Conservation (phyloP, 2,888 invertebrate genomes). For the Sarcophaga carnaria region DNA sequence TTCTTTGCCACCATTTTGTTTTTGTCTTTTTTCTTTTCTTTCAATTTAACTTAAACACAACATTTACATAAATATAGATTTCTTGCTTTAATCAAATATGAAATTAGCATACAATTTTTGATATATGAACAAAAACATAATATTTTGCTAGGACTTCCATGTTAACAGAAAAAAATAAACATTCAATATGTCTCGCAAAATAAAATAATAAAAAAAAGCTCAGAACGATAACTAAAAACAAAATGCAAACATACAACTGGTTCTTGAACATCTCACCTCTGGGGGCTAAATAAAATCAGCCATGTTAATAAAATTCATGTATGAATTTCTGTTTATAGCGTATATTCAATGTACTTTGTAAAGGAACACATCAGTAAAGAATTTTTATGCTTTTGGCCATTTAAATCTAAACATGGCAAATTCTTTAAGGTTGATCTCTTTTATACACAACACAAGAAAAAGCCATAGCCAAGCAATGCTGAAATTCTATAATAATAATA, state of each 20-base stretch:
- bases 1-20: constrained; percentile 54
- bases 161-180: not conserved
- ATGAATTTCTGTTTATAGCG: constrained; percentile 1
- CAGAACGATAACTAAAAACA: not conserved
- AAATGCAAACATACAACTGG: constrained; percentile 20
- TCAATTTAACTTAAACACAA: constrained; percentile 30
- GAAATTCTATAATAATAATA: constrained; percentile 18
- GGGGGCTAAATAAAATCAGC: constrained; percentile 8
- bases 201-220: not conserved
- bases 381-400: constrained; percentile 35
- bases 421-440: constrained; percentile 16
- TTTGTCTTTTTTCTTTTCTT: not conserved
- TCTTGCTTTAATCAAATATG: constrained; percentile 26
- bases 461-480: not conserved
- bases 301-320: constrained; percentile 23
- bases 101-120: constrained; percentile 21
- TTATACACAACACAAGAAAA: not conserved
- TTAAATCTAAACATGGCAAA: constrained; percentile 25
- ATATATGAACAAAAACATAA: constrained; percentile 30
- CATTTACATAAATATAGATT: constrained; percentile 22
- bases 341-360: constrained; percentile 4
- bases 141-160: constrained; percentile 20
- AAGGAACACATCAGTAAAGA: constrained; percentile 27
- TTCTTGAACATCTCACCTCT: constrained; percentile 35
- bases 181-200: not conserved